phyloP scores from a whole-genome alignment of 2,797 vertebrate species.

The Pseudochromis fuscus region DNA sequence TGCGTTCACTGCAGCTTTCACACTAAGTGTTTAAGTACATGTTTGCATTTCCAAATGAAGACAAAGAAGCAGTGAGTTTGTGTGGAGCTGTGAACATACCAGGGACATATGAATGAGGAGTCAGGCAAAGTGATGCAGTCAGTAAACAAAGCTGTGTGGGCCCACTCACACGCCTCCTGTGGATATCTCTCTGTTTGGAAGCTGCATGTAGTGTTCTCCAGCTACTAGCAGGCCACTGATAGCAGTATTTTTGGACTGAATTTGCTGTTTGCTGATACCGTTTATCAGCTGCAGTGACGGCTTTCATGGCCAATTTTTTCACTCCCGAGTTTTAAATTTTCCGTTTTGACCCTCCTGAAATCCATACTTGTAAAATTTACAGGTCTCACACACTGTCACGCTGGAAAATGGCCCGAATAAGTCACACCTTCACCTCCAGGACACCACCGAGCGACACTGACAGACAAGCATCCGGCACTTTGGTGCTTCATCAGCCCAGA shows the following conservation, averaged over 20 bases:
- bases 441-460: neutral
- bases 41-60: constrained; percentile 35
- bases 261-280: constrained; percentile 12
- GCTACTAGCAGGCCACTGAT: constrained; percentile 18
- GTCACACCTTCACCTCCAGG: neutral
- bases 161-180: constrained; percentile 43
- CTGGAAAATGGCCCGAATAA: constrained; percentile 13
- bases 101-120: constrained; percentile 57
- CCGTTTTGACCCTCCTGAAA: constrained; percentile 1
- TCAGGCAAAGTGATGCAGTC: constrained; percentile 56
- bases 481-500: neutral
- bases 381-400: neutral
- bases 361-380: neutral
- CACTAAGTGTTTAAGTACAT: constrained; percentile 14
- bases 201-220: constrained; percentile 32
- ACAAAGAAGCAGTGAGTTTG: constrained; percentile 57
- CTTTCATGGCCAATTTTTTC: neutral
- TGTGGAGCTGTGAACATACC: constrained; percentile 43
- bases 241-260: constrained; percentile 24
- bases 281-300: constrained; percentile 21
- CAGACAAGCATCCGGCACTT: constrained; percentile 10
- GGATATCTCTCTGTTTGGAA: constrained; percentile 43
- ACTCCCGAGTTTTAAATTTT: constrained; percentile 2
- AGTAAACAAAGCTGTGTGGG: constrained; percentile 68
- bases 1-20: constrained; percentile 27